Percentiles rank a stretch among this genome's conserved stretches.
These are phyloP conservation scores for Passer domesticus DNA, from an alignment of 2,113 vertebrate species.

Conservation along the genomic window DNA sequence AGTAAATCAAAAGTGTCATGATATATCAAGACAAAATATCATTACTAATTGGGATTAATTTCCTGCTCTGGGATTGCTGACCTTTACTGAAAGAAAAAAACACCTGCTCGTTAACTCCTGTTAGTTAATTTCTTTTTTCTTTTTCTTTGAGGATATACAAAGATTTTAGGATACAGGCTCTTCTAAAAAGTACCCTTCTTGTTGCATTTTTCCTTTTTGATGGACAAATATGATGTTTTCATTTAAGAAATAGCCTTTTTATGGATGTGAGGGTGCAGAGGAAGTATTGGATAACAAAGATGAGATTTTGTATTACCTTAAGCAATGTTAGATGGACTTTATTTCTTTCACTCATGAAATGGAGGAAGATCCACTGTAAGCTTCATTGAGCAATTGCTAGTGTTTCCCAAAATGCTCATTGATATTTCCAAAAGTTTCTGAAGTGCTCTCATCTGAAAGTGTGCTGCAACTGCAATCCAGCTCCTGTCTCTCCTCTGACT, in stretches of 20 bases:
- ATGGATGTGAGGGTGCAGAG: neutral
- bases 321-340: neutral
- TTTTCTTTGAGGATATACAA: neutral
- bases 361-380: neutral
- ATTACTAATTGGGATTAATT: slow-evolving; percentile 88
- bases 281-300: neutral
- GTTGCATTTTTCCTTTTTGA: neutral
- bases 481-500: neutral
- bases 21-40: slow-evolving; percentile 82
- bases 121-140: slow-evolving; percentile 63
- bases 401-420: neutral
- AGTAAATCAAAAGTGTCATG: slow-evolving; percentile 82
- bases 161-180: neutral
- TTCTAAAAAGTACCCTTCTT: neutral
- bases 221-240: neutral
- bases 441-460: neutral
- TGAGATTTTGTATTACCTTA: neutral
- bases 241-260: neutral
- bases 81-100: slow-evolving; percentile 73
- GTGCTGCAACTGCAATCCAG: neutral
- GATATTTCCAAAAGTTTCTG: neutral
- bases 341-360: neutral
- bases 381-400: neutral
- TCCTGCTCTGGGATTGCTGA: slow-evolving; percentile 76
- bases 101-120: slow-evolving; percentile 66